These are phyloP conservation scores for Lanistes nyassanus DNA, from an alignment of 1,140 invertebrate genomes.

Conservation along the genomic window DNA sequence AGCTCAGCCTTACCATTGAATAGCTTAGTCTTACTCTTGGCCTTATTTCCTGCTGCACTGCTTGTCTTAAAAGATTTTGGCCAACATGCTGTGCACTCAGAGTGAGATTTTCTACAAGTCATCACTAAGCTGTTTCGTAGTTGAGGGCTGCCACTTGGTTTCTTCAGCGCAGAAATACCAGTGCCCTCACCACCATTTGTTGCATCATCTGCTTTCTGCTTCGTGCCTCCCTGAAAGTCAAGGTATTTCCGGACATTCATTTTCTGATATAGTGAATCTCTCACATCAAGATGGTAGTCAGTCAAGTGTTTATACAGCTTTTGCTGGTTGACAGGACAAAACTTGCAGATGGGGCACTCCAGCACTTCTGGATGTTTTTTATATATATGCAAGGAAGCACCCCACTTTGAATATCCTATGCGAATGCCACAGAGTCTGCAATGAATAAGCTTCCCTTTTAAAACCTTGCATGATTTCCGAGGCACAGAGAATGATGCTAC, in stretches of 20 bases:
- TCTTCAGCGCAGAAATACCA: background rate
- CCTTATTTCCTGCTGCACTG: no score
- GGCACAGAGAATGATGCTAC: no score
- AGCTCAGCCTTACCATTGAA: background rate
- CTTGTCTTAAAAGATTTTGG: no score
- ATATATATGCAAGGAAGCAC: background rate
- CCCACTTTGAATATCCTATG: background rate
- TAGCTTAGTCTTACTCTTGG: no score
- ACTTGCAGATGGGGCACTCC: slow-evolving; percentile 2
- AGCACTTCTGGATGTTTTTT: background rate
- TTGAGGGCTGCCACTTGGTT: background rate
- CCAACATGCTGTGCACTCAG: no score
- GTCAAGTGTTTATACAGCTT: background rate
- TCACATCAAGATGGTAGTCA: background rate
- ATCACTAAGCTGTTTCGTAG: background rate
- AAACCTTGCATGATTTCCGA: background rate
- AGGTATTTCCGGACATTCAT: no score
- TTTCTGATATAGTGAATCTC: background rate
- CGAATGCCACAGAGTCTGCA: slow-evolving; percentile 5
- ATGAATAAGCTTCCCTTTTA: background rate
- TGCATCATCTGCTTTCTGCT: background rate
- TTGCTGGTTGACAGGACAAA: background rate
- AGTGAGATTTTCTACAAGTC: background rate
- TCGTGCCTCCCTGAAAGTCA: background rate
- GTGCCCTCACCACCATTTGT: background rate